Evolutionary conservation across 92 coral and sea anemone genomes (phyloP).

Genomic region (Palythoa grandiflora): DNA sequence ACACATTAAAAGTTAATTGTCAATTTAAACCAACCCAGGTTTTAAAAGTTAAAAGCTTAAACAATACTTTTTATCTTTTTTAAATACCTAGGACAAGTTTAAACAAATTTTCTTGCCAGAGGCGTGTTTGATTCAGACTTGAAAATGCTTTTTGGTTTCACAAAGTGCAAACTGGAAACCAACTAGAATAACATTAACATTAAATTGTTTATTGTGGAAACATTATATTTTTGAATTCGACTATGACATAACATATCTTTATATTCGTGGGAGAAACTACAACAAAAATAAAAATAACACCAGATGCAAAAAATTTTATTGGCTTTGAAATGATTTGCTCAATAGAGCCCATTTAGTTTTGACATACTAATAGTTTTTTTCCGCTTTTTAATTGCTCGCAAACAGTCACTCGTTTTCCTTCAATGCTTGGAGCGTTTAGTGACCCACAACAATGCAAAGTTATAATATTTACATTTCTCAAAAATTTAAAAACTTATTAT

Average conservation of each 20-base stretch:
- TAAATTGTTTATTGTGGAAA: neutral
- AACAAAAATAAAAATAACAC: neutral
- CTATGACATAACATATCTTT: neutral
- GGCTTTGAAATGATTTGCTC: conserved; percentile 22
- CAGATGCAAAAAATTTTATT: conserved; percentile 23
- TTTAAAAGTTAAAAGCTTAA: neutral
- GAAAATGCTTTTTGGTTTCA: neutral
- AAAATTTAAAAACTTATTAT: too few species aligned
- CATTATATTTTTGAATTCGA: neutral
- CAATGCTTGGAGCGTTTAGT: neutral
- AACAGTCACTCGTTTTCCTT: conserved; percentile 8
- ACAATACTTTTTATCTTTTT: neutral
- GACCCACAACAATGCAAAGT: neutral
- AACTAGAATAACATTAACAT: neutral
- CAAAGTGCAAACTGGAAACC: neutral
- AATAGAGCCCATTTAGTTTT: neutral
- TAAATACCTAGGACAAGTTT: neutral
- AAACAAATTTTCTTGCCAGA: neutral
- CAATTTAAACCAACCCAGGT: neutral
- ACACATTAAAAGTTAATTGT: conserved; percentile 8
- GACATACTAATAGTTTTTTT: too few species aligned
- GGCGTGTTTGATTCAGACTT: neutral
- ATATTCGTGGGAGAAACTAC: conserved; percentile 24
- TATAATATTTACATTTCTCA: neutral
- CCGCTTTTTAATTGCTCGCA: neutral